Evolutionary conservation across 1,140 invertebrate genomes (phyloP), one percentile per base, ranked within the genome.

Genomic region (Zophobas morio): DNA sequence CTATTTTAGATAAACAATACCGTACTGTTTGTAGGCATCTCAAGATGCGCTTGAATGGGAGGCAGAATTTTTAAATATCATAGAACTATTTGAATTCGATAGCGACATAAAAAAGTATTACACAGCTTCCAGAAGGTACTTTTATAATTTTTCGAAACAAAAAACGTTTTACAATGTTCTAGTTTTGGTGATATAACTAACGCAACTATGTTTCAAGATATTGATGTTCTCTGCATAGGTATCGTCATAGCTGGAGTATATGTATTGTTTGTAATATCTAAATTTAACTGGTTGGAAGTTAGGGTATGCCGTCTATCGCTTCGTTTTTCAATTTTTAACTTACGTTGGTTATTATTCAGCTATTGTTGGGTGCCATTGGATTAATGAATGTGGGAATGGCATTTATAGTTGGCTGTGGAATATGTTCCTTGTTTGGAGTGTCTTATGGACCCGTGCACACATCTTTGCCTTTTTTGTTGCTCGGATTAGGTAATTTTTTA

Each of bases 391-490:
- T 95, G 70, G 93, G 90, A n/a, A 90, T 94, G 86, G 91, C 94
- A n/a, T 93, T 95, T 77, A 84, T 92, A 0, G 89, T 93, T 33
- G 90, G 93, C 0, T 90, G 92, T 79, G 92, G 93, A 51, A 81
- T 94, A 74, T 95, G 94, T 83, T 95, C 94, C 6, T 81, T 92
- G 1, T 85, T 94, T 78, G 92, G 92, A 35, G 87, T 96, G 6
- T 90, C 92, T 2, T 96, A 94, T 86, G 94, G 94, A 0, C 94
- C 94, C 1, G 93, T 96, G 6, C 94, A 96, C 85, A 91, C 92
- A 35, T 93, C 94, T 37, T 87, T 96, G 80, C 94, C 94, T 3
- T 95, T 96, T 87, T 87, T 96, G 51, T 83, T 96, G 36, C 91
- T 96, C 88, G 94, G 94, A 81, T 89, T 95, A 5, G 85, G 84